Base-by-base conservation (phyloP, 2,113 vertebrate genomes). In the Cinclus mexicanus region DNA sequence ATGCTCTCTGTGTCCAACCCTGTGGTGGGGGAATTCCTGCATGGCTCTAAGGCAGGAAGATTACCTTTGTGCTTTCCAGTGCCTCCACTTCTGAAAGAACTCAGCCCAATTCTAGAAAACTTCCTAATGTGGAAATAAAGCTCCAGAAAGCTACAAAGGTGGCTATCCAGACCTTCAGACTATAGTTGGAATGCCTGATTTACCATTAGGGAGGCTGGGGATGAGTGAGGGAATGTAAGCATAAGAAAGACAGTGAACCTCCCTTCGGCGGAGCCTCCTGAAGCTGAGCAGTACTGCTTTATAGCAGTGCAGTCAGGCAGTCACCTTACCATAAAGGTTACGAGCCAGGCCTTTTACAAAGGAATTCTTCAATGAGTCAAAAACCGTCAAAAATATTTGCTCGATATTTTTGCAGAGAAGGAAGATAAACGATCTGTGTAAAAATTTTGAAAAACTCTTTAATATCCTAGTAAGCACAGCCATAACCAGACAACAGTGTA, bases 1-100 rank as follows among this genome's bases (percentile, higher is more conserved):
- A 65, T 90, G 46, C 26, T 91, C 23, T 92, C 63, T 1, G 0
- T 7, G 18, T 94, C 86, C 59, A 33, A 0, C 0, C 0, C 18
- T 12, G 12, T 7, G 2, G 33, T 12, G 0, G 0, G 39, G 72
- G 76, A 83, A 71, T 92, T 90, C 56, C 76, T 47, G 68, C 46
- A 22, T 19, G 67, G 21, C 35, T n/a, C 35, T 7, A 4, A 47
- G 70, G 90, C 37, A 74, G 59, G 44, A 83, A 33, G 33, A 47
- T 84, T 64, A 19, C 35, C 41, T 79, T 94, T 67, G 37, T 7
- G 0, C 26, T 61, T 76, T 76, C 41, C 41, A 47, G 3, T 59
- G 29, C 41, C 70, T 77, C 6, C 29, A 11, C 57, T 71, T 89
- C 56, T 60, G 47, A 56, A 84, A 59, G 49, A 49, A 81, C 59